phyloP scores from a whole-genome alignment of 2,888 invertebrate genomes.

The Pachycephus smyrnensis region DNA sequence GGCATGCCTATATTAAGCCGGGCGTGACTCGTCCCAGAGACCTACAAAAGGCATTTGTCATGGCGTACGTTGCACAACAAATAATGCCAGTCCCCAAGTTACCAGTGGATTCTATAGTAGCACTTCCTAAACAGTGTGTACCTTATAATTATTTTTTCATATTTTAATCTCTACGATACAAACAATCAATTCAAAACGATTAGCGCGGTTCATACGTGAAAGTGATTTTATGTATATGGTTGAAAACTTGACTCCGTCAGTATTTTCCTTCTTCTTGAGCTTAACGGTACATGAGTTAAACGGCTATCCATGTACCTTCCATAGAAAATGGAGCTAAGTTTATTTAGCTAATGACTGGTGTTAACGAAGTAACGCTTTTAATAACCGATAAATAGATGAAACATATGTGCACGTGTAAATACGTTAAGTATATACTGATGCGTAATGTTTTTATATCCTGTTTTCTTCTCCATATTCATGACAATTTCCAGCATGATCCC shows the following conservation, averaged over 20 bases:
- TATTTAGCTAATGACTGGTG: neutral
- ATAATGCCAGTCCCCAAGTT: neutral
- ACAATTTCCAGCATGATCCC: neutral
- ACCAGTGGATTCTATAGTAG: neutral
- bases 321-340: neutral
- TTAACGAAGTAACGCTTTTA: neutral
- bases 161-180: neutral
- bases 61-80: neutral
- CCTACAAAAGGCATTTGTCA: neutral
- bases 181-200: neutral
- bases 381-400: neutral
- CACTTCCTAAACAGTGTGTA: neutral
- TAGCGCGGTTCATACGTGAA: neutral
- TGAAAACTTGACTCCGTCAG: neutral
- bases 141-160: neutral
- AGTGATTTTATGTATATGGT: neutral
- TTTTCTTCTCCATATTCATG: neutral
- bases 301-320: neutral
- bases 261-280: neutral
- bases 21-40: neutral
- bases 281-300: neutral
- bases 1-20: neutral
- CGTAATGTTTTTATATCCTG: neutral
- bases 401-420: neutral
- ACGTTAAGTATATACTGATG: neutral